These are phyloP conservation scores for Gambusia yucatana DNA, from an alignment of 2,797 vertebrate genomes.

Conservation along the genomic window DNA sequence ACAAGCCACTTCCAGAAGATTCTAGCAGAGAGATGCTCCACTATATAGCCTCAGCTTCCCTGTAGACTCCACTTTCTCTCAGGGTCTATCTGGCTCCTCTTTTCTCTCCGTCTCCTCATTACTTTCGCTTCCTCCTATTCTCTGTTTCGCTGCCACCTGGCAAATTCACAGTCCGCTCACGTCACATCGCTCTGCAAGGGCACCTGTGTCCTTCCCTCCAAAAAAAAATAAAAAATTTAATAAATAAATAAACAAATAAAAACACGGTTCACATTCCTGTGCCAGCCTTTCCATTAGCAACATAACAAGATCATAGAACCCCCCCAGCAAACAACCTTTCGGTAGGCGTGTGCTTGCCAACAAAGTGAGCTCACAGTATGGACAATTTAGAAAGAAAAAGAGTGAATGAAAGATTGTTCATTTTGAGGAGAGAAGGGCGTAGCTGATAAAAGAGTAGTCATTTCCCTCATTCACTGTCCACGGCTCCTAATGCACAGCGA, in stretches of 20 bases:
- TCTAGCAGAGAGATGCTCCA: conserved; percentile 60
- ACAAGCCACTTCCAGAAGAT: conserved; percentile 66
- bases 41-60: conserved; percentile 71
- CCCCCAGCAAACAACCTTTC: conserved; percentile 65
- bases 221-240: conserved; percentile 48
- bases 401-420: conserved; percentile 75
- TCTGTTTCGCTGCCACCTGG: conserved; percentile 83
- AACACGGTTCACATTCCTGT: conserved; percentile 74
- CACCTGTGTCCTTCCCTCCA: conserved; percentile 87
- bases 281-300: conserved; percentile 83
- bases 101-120: conserved; percentile 69
- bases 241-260: conserved; percentile 29
- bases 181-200: conserved; percentile 87
- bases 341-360: conserved; percentile 63
- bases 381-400: conserved; percentile 69
- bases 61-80: conserved; percentile 70
- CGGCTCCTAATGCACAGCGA: conserved; percentile 65
- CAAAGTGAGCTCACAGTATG: conserved; percentile 58
- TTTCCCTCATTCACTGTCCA: conserved; percentile 67
- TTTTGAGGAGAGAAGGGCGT: conserved; percentile 65
- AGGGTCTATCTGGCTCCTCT: conserved; percentile 65
- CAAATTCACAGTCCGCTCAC: conserved; percentile 88
- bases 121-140: conserved; percentile 65
- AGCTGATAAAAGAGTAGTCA: conserved; percentile 70
- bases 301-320: conserved; percentile 76